A percentile compares a stretch with the other conserved stretches of the same genome.
phyloP scores from a whole-genome alignment of 2,113 vertebrate genomes.

The Pseudorhombus dupliciocellatus region DNA sequence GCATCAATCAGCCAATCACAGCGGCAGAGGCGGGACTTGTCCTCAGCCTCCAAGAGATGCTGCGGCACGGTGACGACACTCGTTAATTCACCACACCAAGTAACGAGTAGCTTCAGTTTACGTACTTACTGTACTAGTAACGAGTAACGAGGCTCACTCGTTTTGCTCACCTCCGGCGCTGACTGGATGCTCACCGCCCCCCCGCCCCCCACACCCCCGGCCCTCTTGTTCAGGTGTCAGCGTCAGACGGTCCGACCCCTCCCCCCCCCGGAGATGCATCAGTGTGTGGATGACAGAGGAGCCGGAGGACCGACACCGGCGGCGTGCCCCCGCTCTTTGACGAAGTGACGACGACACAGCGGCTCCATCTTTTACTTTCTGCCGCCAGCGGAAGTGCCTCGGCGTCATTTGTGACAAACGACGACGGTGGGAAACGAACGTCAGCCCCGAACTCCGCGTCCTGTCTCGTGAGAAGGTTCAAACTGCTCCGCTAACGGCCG shows the following conservation, averaged over 20 bases:
- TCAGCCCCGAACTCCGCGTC: neutral
- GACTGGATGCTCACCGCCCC: constrained; percentile 48
- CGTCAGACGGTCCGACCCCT: constrained; percentile 58
- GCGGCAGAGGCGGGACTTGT: constrained; percentile 31
- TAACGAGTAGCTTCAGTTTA: neutral
- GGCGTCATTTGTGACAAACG: constrained; percentile 12
- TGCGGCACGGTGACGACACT: neutral
- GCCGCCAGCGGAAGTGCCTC: neutral
- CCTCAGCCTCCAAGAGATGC: neutral
- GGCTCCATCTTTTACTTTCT: neutral
- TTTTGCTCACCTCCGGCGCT: neutral
- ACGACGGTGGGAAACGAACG: constrained; percentile 17
- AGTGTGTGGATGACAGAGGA: constrained; percentile 68
- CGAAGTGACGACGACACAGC: constrained; percentile 24
- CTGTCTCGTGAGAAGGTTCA: neutral
- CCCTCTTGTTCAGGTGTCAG: constrained; percentile 74
- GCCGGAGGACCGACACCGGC: constrained; percentile 44
- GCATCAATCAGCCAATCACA: constrained; percentile 43
- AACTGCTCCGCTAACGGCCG: neutral
- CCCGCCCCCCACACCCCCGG: constrained; percentile 49
- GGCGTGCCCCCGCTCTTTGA: constrained; percentile 1
- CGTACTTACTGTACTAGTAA: neutral
- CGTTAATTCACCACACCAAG: neutral
- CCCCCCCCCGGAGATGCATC: constrained; percentile 66
- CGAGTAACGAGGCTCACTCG: neutral